Conservation (phyloP, 2,113 vertebrate genomes). For the Corvus hawaiiensis region DNA sequence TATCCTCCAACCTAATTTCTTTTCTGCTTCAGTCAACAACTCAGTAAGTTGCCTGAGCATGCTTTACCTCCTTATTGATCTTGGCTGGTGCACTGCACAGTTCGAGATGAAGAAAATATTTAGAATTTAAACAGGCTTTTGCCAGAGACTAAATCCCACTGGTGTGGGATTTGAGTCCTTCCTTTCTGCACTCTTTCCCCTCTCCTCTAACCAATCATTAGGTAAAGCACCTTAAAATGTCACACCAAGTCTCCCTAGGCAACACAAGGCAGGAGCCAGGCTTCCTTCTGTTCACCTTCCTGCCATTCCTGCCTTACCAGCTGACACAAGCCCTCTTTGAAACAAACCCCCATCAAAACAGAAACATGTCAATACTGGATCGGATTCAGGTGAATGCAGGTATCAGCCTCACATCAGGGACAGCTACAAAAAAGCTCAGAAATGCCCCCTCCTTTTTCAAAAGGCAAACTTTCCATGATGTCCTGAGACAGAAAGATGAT, state of each 20-base stretch:
- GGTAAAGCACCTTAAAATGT: not conserved
- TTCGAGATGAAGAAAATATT: not conserved
- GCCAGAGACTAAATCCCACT: not conserved
- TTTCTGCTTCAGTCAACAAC: not conserved
- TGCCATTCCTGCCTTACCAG: not conserved
- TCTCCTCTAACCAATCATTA: not conserved
- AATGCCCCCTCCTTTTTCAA: not conserved
- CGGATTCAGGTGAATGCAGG: not conserved
- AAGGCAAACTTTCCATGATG: not conserved
- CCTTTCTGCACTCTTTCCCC: not conserved
- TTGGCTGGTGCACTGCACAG: not conserved
- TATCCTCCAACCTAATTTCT: not conserved
- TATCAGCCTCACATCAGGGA: fast-evolving
- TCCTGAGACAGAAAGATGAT: not conserved
- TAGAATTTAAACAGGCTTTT: not conserved
- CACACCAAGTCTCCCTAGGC: not conserved
- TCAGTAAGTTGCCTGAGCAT: not conserved
- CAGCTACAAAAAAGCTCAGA: not conserved
- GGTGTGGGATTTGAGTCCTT: not conserved
- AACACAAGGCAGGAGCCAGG: not conserved
- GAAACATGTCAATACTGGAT: not conserved
- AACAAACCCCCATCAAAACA: not conserved
- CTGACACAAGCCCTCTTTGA: not conserved
- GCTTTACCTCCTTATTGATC: not conserved
- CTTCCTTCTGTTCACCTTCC: not conserved